Evolutionary conservation across 2,888 invertebrate genomes (phyloP).

Genomic region (Catocala fraxini): DNA sequence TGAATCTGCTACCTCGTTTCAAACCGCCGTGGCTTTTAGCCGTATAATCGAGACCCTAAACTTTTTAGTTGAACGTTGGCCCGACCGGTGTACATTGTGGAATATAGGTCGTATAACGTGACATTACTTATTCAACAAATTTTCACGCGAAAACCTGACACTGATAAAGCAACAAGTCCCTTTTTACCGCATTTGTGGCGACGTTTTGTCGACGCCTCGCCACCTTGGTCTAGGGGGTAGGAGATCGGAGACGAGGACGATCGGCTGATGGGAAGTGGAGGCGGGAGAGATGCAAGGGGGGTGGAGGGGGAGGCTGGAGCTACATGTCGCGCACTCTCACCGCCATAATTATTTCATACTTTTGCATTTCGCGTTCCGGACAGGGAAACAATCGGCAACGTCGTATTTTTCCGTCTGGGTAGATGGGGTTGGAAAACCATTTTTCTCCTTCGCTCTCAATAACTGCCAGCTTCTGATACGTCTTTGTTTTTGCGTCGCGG

Average conservation of each 20-base stretch:
- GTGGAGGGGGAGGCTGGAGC: conserved; percentile 35
- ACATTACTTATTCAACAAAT: conserved; percentile 64
- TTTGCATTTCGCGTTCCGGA: conserved; percentile 73
- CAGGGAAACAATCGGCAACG: conserved; percentile 75
- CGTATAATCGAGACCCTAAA: conserved; percentile 15
- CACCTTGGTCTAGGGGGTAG: conserved; percentile 53
- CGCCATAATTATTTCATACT: conserved; percentile 85
- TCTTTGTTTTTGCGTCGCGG: conserved; percentile 35
- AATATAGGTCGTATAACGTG: conserved; percentile 50
- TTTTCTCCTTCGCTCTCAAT: conserved; percentile 59
- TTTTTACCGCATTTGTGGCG: conserved; percentile 77
- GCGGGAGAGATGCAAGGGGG: conserved; percentile 35
- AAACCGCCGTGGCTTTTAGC: background rate
- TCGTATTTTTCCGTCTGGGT: conserved; percentile 75
- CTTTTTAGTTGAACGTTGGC: conserved; percentile 24
- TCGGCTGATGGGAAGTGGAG: conserved; percentile 44
- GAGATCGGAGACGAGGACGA: conserved; percentile 52
- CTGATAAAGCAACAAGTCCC: conserved; percentile 84
- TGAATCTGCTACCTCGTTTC: conserved; percentile 7
- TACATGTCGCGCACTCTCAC: conserved; percentile 71
- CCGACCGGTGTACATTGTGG: conserved; percentile 39
- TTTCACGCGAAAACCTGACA: conserved; percentile 71
- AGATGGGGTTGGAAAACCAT: conserved; percentile 59
- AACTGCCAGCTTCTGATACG: conserved; percentile 54
- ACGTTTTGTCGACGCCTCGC: conserved; percentile 69